phyloP scores from a whole-genome alignment of 2,113 vertebrate genomes.

The Psephotus haematonotus region DNA sequence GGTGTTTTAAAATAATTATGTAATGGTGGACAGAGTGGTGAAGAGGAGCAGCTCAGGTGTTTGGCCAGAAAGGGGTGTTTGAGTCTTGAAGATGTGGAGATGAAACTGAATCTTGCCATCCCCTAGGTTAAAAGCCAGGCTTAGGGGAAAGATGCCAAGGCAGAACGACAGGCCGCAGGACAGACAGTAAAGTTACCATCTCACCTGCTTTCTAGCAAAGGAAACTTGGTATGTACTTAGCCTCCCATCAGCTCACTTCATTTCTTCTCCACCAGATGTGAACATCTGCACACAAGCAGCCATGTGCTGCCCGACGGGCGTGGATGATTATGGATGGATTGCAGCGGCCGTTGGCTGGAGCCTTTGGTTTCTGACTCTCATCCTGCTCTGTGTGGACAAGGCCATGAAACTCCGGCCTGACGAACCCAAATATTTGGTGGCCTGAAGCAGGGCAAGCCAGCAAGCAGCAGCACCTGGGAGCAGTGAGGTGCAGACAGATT shows the following conservation, averaged over 20 bases:
- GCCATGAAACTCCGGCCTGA: slow-evolving; percentile 72
- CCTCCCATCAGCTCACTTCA: background rate
- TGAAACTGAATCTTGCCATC: background rate
- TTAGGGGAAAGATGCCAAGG: background rate
- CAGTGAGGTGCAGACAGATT: background rate
- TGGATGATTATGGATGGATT: slow-evolving; percentile 80
- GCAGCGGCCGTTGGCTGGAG: slow-evolving; percentile 79
- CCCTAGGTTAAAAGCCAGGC: background rate
- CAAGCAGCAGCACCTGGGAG: background rate
- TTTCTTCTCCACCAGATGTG: background rate
- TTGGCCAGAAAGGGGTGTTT: background rate
- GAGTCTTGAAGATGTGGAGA: background rate
- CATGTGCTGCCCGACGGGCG: slow-evolving; percentile 58
- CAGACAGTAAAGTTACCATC: background rate
- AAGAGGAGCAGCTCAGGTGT: background rate
- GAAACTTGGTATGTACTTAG: accelerated
- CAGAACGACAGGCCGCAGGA: background rate
- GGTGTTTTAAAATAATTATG: background rate
- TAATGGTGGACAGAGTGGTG: background rate
- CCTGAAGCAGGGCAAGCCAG: slow-evolving; percentile 15
- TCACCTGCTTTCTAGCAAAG: background rate
- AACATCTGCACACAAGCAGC: slow-evolving; percentile 64
- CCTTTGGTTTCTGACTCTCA: slow-evolving; percentile 83
- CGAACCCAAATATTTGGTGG: slow-evolving; percentile 70
- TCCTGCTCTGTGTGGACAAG: slow-evolving; percentile 79